Base-by-base conservation (phyloP, 2,888 invertebrate genomes). In the Noctua pronuba region DNA sequence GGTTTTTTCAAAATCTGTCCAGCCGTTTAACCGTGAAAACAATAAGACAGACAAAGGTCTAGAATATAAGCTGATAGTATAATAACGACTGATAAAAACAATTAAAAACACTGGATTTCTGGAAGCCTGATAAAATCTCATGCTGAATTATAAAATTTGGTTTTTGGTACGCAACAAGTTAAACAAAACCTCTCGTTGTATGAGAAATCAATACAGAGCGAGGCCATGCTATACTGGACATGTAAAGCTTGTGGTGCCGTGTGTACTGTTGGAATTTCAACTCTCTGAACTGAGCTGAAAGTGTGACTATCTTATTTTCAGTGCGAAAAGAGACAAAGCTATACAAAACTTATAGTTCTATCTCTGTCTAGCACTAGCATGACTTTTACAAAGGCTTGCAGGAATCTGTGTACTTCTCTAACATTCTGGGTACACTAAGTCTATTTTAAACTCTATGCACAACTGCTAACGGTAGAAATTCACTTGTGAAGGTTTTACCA, bases 81-180 rank as follows among this genome's bases (percentile, higher is more conserved):
- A 31, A 18, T 1, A 38, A 58, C 46, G 35, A 55, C 58, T 58
- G 58, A 65, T 72, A 24, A 44, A 58, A 44, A 49, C 58, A 66
- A 73, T 58, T 21, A 0, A 35, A 73, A 58, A 18, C 28, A 35
- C 21, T 28, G 38, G 24, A 52, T 66, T 79, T 60, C 41, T 73
- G 31, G 24, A 64, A 78, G 13, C 6, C 21, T 38, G 1, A 8
- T 6, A 8, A 28, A 62, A 72, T 60, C 7, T 35, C 21, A 38
- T 38, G 3, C 1, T 6, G 24, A 18, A 2, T 7, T 68, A 31
- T 62, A 35, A n/a, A n/a, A 70, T 13, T n/a, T 31, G 13, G 58
- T 8, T 41, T 52, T 11, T 55, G n/a, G 21, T 49, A 21, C 46
- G 46, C 46, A 46, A 8, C 49, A 49, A 49, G 21, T 7, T 49